These are phyloP conservation scores for Dugesia japonica DNA, from an alignment of 2,888 invertebrate species.

Conservation along the genomic window DNA sequence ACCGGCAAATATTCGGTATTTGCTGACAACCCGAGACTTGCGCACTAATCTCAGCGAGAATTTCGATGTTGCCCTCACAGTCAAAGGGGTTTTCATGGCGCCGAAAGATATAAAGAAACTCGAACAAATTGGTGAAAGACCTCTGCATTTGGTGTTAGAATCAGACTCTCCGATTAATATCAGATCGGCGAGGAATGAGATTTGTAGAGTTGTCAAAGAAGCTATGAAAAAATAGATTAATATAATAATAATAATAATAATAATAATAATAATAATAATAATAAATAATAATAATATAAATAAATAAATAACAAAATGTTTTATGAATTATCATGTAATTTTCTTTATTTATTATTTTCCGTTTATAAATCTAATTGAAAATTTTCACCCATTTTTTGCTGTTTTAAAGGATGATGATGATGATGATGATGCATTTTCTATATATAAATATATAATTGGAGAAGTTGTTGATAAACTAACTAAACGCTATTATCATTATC, in stretches of 20 bases:
- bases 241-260: background rate
- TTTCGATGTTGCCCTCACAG: conserved; percentile 4
- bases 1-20: background rate
- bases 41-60: background rate
- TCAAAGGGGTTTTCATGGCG: background rate
- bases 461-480: no score
- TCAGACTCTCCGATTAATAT: conserved; percentile 21
- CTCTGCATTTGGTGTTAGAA: background rate
- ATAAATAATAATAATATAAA: no score
- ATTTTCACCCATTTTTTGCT: no score
- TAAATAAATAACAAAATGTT: no score
- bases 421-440: no score
- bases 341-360: no score
- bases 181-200: background rate
- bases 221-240: conserved; percentile 15
- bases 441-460: no score
- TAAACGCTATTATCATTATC: no score
- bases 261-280: no score
- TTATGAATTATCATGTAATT: no score
- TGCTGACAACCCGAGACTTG: background rate
- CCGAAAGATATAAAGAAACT: background rate
- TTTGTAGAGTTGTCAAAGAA: conserved; percentile 10
- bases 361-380: no score
- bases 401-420: no score
- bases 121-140: conserved; percentile 5